phyloP scores from a whole-genome alignment of 2,797 vertebrate species.

The Cuniculus paca region DNA sequence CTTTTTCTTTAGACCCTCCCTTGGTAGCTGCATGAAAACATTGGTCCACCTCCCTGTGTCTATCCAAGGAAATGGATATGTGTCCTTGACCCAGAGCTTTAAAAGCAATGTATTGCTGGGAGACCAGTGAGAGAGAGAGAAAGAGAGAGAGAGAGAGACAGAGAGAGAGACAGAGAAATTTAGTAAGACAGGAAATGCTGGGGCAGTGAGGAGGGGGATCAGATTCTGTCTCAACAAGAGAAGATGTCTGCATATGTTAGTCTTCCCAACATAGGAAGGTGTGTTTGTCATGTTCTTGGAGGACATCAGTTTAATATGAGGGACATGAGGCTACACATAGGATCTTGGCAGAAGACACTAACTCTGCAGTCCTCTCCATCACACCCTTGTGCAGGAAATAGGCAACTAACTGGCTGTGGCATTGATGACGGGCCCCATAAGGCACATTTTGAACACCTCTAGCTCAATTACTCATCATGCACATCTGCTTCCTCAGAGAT shows the following conservation, averaged over 20 bases:
- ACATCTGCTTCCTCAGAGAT: conserved; percentile 19
- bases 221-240: conserved; percentile 35
- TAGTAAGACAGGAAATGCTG: conserved; percentile 22
- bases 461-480: not conserved
- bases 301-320: not conserved
- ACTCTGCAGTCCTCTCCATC: conserved; percentile 35
- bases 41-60: not conserved
- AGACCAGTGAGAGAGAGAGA: conserved; percentile 22
- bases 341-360: conserved; percentile 46
- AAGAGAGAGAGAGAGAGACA: conserved; percentile 7
- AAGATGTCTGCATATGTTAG: not conserved
- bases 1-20: conserved; percentile 44
- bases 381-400: conserved; percentile 35
- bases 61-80: conserved; percentile 1
- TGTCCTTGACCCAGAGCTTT: conserved; percentile 44
- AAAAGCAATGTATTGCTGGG: not conserved
- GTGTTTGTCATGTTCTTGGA: not conserved
- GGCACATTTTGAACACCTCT: not conserved
- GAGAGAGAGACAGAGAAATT: conserved; percentile 1
- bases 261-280: not conserved
- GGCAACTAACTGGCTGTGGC: not conserved
- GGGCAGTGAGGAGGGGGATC: not conserved
- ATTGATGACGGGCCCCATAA: not conserved
- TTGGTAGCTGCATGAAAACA: conserved; percentile 30
- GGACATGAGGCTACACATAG: not conserved